Conservation (phyloP, 2,113 vertebrate species). For the Bubo bubo region DNA sequence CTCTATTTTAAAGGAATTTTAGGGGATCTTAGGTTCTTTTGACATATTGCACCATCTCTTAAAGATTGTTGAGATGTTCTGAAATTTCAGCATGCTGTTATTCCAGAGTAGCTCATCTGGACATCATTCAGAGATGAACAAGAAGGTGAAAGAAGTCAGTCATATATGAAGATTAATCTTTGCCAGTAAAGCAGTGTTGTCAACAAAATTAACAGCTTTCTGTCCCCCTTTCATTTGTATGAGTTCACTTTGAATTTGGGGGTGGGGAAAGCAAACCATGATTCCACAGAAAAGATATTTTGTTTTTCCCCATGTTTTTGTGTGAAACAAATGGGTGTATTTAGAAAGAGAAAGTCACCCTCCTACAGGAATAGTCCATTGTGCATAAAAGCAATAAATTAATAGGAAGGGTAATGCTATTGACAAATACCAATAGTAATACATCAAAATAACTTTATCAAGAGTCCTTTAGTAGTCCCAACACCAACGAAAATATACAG, state of each 20-base stretch:
- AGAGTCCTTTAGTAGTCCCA: not conserved
- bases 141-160: not conserved
- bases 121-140: not conserved
- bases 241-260: not conserved
- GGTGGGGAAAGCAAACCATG: not conserved
- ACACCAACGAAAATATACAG: not conserved
- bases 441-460: not conserved
- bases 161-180: not conserved
- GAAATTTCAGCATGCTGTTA: not conserved
- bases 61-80: not conserved
- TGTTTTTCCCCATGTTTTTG: not conserved
- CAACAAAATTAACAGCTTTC: constrained; percentile 2
- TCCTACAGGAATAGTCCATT: not conserved
- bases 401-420: not conserved
- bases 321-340: not conserved
- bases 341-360: not conserved
- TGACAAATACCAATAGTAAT: not conserved
- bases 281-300: not conserved
- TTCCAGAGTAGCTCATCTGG: not conserved
- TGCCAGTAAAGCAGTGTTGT: not conserved
- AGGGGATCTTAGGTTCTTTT: not conserved
- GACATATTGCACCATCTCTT: not conserved
- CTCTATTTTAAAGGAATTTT: not conserved
- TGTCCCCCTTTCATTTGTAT: not conserved
- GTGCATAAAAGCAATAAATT: not conserved